Percentiles rank a stretch among this genome's conserved stretches.
phyloP scores from a whole-genome alignment of 2,797 vertebrate genomes.

The Malurus splendens region DNA sequence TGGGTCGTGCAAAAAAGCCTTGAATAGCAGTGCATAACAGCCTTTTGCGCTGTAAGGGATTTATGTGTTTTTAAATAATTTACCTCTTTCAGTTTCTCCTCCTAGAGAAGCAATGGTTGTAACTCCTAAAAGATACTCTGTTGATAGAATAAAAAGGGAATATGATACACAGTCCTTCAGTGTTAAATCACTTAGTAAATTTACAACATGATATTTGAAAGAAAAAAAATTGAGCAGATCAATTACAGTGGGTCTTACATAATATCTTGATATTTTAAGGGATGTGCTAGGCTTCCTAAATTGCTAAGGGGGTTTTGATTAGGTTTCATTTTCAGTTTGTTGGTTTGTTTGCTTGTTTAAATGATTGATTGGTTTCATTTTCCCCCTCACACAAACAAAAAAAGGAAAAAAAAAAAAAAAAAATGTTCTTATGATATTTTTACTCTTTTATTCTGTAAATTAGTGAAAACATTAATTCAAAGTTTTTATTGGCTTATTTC shows the following conservation, averaged over 20 bases:
- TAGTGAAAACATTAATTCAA: background rate
- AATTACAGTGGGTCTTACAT: background rate
- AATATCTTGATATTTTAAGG: background rate
- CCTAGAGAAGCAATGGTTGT: background rate
- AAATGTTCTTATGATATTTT: background rate
- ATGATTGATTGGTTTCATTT: background rate
- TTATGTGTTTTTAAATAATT: background rate
- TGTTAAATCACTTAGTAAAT: background rate
- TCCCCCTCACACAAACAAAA: accelerated
- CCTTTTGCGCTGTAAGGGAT: background rate
- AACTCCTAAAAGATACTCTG: background rate
- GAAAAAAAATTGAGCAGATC: background rate
- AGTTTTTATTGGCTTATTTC: background rate
- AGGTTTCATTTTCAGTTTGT: no score
- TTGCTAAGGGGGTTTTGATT: accelerated
- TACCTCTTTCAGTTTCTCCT: background rate
- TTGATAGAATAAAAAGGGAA: background rate
- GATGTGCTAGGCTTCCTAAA: background rate
- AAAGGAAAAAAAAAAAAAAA: accelerated
- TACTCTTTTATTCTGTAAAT: background rate
- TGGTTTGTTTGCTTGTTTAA: background rate
- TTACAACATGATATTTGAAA: background rate
- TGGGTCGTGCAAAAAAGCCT: background rate
- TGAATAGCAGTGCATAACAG: background rate
- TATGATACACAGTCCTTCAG: background rate